Evolutionary conservation across 2,113 vertebrate species (phyloP).

Genomic region (Malaclemys terrapin): DNA sequence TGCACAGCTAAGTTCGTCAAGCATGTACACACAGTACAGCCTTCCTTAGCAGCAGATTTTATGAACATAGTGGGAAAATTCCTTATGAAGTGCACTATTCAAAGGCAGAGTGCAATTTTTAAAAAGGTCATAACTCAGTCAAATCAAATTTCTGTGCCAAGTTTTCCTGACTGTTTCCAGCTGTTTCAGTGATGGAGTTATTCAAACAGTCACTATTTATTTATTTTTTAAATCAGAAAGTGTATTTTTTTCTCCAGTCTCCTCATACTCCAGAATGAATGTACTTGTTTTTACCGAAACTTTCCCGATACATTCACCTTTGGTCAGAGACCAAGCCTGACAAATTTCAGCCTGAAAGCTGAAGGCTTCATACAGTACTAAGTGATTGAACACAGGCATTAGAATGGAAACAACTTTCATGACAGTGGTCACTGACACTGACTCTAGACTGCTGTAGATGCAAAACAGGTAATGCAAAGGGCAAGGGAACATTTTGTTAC

Average conservation of each 20-base stretch:
- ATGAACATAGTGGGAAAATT: neutral
- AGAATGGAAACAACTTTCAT: neutral
- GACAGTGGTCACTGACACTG: neutral
- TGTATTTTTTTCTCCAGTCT: neutral
- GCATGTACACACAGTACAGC: rapidly evolving
- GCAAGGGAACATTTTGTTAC: neutral
- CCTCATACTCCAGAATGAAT: neutral
- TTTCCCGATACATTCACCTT: neutral
- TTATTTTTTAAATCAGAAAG: neutral
- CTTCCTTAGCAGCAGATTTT: neutral
- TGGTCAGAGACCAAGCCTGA: neutral
- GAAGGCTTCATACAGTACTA: neutral
- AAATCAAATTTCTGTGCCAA: neutral
- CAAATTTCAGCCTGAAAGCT: neutral
- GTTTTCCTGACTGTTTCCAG: neutral
- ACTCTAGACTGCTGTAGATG: neutral
- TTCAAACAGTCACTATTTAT: neutral
- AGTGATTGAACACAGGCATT: rapidly evolving
- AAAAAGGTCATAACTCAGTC: neutral
- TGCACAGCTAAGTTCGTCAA: neutral
- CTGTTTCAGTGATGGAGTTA: neutral
- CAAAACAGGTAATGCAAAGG: rapidly evolving
- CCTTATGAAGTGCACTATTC: rapidly evolving
- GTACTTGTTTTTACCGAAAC: neutral
- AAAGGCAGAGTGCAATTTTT: neutral